phyloP scores from a whole-genome alignment of 2,888 invertebrate species.

The Campoplex nolae region DNA sequence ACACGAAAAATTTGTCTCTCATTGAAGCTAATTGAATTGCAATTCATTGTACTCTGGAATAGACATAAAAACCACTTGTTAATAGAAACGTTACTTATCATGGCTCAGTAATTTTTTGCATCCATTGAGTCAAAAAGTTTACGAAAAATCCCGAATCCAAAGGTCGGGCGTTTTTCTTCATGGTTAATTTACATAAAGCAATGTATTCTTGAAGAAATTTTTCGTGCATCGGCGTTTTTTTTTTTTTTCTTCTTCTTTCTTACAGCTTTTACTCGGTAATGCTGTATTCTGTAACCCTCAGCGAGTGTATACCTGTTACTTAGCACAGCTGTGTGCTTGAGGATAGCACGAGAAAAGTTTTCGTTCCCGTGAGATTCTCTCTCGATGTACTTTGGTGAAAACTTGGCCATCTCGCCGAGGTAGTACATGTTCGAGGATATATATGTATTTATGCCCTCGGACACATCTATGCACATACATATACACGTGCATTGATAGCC shows the following conservation, averaged over 20 bases:
- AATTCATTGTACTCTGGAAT: background rate
- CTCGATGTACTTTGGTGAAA: constrained; percentile 53
- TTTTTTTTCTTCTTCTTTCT: background rate
- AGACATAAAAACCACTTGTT: background rate
- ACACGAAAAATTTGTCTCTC: background rate
- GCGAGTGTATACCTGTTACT: constrained; percentile 4
- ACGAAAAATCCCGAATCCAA: background rate
- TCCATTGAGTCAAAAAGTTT: background rate
- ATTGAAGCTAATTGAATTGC: background rate
- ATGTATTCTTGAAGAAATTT: background rate
- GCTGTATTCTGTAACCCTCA: constrained; percentile 11
- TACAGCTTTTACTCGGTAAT: background rate
- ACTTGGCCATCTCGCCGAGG: constrained; percentile 55
- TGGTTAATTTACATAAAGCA: too few species aligned
- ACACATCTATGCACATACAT: background rate
- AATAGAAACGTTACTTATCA: background rate
- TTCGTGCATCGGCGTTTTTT: background rate
- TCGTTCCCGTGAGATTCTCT: constrained; percentile 32
- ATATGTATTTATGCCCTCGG: background rate
- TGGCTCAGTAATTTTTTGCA: background rate
- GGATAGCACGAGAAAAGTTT: constrained; percentile 55
- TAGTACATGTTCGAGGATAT: constrained; percentile 8
- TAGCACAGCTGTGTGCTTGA: constrained; percentile 18
- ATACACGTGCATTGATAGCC: constrained; percentile 14
- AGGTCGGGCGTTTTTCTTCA: background rate